phyloP scores from a whole-genome alignment of 1,140 invertebrate species.

The Sycophaga agraensis region DNA sequence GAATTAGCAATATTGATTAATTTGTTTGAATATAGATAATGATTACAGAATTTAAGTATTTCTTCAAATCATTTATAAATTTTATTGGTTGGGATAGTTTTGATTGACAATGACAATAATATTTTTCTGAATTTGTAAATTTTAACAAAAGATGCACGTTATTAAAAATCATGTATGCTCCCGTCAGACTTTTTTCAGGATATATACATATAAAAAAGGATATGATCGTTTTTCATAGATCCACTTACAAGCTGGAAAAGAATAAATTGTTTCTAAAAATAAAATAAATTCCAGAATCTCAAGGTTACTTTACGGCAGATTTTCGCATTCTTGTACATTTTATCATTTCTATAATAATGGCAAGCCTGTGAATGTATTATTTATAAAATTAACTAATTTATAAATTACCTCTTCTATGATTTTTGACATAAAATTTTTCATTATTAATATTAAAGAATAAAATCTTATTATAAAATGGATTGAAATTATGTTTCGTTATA shows the following conservation, averaged over 20 bases:
- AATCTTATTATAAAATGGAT: too few species aligned
- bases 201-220: constrained; percentile 1
- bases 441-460: too few species aligned
- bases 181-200: constrained; percentile 19
- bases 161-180: constrained; percentile 8
- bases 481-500: too few species aligned
- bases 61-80: not conserved
- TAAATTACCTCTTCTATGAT: too few species aligned
- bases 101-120: constrained; percentile 30
- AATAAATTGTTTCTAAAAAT: not conserved
- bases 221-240: not conserved
- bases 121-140: constrained; percentile 24
- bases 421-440: too few species aligned
- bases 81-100: constrained; percentile 10
- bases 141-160: not conserved
- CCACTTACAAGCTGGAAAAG: not conserved
- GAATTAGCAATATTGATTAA: not conserved
- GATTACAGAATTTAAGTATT: not conserved
- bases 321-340: not conserved
- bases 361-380: too few species aligned
- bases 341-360: too few species aligned
- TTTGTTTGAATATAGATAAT: not conserved
- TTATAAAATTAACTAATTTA: too few species aligned
- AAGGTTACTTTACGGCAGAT: constrained; percentile 13
- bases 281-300: constrained; percentile 4